phyloP scores from a whole-genome alignment of 1,140 invertebrate species.

The Bombus superbus region DNA sequence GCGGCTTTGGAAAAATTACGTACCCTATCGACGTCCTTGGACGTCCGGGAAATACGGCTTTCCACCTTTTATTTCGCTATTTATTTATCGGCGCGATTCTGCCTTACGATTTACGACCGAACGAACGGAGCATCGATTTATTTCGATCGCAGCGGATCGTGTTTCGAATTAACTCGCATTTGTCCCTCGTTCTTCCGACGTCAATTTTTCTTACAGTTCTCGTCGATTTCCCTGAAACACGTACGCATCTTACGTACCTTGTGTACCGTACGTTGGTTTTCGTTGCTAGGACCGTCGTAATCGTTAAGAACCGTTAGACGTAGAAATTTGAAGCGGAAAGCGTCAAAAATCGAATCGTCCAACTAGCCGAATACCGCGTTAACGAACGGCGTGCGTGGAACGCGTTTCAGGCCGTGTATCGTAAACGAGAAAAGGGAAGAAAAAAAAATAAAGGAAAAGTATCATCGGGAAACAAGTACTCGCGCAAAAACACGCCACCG shows the following conservation, averaged over 20 bases:
- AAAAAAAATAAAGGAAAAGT: neutral
- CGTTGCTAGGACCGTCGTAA: too few species aligned
- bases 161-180: neutral
- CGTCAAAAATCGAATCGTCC: neutral
- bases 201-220: neutral
- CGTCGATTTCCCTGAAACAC: too few species aligned
- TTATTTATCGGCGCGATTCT: neutral
- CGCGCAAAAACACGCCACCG: neutral
- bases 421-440: neutral
- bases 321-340: too few species aligned
- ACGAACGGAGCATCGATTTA: neutral
- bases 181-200: neutral
- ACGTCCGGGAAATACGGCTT: neutral
- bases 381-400: neutral
- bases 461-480: neutral
- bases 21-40: neutral
- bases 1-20: slow-evolving; percentile 32
- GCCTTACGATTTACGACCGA: neutral
- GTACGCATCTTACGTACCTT: too few species aligned
- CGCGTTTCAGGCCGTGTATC: neutral
- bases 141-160: neutral
- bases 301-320: too few species aligned
- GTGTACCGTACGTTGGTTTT: fast-evolving
- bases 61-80: neutral
- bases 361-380: neutral